Evolutionary conservation across 2,113 vertebrate species (phyloP).

Genomic region (Leptobrachium leishanense): DNA sequence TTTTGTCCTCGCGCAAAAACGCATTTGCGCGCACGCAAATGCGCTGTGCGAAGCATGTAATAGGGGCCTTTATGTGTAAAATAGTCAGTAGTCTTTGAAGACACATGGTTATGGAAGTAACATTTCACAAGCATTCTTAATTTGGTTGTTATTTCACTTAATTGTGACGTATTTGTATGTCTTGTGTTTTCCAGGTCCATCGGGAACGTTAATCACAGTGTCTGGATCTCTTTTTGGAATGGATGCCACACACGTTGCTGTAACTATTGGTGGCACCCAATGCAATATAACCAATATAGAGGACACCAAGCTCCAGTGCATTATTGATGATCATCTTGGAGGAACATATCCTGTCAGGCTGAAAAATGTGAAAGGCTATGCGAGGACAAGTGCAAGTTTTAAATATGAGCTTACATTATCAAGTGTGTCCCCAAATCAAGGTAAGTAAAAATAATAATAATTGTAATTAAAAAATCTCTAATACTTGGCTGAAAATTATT

Average conservation of each 20-base stretch:
- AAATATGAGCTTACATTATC: slow-evolving; percentile 69
- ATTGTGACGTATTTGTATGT: background rate
- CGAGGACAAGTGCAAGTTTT: slow-evolving; percentile 62
- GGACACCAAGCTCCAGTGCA: slow-evolving; percentile 64
- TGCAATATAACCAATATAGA: slow-evolving; percentile 65
- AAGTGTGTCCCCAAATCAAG: slow-evolving; percentile 68
- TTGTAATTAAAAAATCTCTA: too few relatives aligned
- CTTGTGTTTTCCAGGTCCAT: slow-evolving; percentile 63
- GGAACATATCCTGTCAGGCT: slow-evolving; percentile 69
- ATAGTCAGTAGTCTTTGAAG: too few relatives aligned
- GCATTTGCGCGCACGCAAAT: too few relatives aligned
- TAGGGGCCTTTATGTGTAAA: too few relatives aligned
- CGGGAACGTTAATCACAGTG: slow-evolving; percentile 69
- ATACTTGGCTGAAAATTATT: too few relatives aligned
- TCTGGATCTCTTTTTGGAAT: slow-evolving; percentile 71
- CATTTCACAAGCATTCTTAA: too few relatives aligned
- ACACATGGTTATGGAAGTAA: too few relatives aligned
- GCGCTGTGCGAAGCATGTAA: too few relatives aligned
- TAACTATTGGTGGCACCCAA: slow-evolving; percentile 59
- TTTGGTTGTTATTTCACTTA: too few relatives aligned
- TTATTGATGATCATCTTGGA: slow-evolving; percentile 67
- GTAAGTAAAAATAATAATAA: slow-evolving; percentile 52
- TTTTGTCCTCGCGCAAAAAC: too few relatives aligned
- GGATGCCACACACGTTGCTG: slow-evolving; percentile 54
- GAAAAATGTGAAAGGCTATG: slow-evolving; percentile 70